These are phyloP conservation scores for Felis chaus DNA, from an alignment of 2,113 vertebrate genomes.

Conservation along the genomic window DNA sequence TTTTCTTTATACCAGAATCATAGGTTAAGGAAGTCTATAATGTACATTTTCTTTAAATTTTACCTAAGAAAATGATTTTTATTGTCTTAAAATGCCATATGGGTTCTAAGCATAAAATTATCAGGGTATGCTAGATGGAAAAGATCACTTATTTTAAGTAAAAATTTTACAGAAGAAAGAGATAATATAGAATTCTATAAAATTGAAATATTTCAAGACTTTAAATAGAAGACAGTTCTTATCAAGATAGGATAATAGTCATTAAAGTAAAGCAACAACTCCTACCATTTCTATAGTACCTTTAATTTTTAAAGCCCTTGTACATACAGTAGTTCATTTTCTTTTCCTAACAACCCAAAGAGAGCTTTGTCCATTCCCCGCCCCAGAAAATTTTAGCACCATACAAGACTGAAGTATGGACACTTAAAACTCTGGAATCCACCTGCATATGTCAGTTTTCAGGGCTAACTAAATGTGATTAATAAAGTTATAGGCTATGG, in stretches of 20 bases:
- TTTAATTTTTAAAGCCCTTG: background rate
- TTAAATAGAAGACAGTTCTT: background rate
- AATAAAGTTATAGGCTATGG: background rate
- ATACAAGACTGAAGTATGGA: background rate
- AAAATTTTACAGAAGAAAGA: constrained; percentile 21
- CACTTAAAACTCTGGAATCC: background rate
- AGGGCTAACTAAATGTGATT: background rate
- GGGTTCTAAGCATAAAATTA: constrained; percentile 25
- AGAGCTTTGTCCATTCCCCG: background rate
- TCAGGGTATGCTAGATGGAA: background rate
- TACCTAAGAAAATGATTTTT: background rate
- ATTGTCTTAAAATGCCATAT: background rate
- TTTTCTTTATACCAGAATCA: background rate
- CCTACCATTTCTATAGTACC: background rate
- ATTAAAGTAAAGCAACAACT: background rate
- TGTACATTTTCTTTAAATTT: background rate
- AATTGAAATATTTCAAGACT: background rate
- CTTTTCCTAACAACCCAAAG: background rate
- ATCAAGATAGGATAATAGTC: background rate
- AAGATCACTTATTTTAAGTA: background rate
- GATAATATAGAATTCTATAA: background rate
- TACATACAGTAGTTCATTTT: background rate
- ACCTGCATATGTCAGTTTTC: background rate
- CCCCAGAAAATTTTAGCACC: background rate
- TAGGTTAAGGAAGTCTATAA: background rate